phyloP scores from a whole-genome alignment of 2,888 invertebrate species.

The Leucophenga montana region DNA sequence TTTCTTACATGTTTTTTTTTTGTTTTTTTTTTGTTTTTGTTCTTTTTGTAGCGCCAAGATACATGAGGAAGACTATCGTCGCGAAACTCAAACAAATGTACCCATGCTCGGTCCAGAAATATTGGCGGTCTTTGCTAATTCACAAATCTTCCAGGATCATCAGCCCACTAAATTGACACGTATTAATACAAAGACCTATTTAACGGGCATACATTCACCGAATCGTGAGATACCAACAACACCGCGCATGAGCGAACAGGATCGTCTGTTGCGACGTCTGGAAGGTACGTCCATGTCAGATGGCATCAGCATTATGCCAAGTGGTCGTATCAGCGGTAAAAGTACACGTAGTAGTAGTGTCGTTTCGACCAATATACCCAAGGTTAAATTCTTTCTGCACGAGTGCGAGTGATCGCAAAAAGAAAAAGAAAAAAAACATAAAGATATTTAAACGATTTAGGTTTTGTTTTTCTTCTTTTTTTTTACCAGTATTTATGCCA shows the following conservation, averaged over 20 bases:
- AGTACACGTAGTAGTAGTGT: slow-evolving; percentile 61
- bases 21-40: slow-evolving; percentile 23
- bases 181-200: slow-evolving; percentile 66
- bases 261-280: slow-evolving; percentile 70
- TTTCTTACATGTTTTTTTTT: slow-evolving; percentile 18
- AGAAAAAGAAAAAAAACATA: not conserved
- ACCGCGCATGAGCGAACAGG: slow-evolving; percentile 68
- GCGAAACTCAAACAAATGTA: slow-evolving; percentile 73
- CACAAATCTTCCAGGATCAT: slow-evolving; percentile 73
- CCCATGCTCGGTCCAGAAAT: slow-evolving; percentile 73
- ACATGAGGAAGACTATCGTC: slow-evolving; percentile 72
- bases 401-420: slow-evolving; percentile 42
- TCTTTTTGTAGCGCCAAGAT: slow-evolving; percentile 67
- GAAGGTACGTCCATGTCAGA: slow-evolving; percentile 68
- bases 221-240: slow-evolving; percentile 68
- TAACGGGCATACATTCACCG: slow-evolving; percentile 68
- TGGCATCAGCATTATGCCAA: not conserved
- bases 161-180: slow-evolving; percentile 71
- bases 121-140: slow-evolving; percentile 72
- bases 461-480: slow-evolving; percentile 6
- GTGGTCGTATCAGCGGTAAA: slow-evolving; percentile 59
- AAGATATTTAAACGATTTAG: not conserved
- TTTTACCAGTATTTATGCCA: slow-evolving; percentile 62
- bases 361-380: slow-evolving; percentile 57
- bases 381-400: slow-evolving; percentile 70